Evolutionary conservation across 2,113 vertebrate genomes (phyloP).

Genomic region (Mobula hypostoma): DNA sequence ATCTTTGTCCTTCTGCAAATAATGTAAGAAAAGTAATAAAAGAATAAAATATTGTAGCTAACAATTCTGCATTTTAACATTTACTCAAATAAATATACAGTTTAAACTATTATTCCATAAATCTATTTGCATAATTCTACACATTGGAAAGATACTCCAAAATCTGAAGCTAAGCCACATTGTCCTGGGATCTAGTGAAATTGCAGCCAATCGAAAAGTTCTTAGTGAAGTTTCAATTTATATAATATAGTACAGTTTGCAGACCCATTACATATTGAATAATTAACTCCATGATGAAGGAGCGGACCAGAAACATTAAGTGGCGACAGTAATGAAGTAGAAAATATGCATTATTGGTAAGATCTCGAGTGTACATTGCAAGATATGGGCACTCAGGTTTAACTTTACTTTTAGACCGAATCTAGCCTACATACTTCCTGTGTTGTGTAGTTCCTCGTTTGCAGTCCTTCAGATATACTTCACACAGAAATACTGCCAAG

Average conservation of each 20-base stretch:
- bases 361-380: not conserved
- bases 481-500: conserved; percentile 23
- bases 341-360: conserved; percentile 20
- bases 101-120: not conserved
- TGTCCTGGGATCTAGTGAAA: too few species aligned
- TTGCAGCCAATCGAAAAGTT: not conserved
- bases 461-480: conserved; percentile 26
- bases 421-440: conserved; percentile 15
- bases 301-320: not conserved
- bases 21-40: not conserved
- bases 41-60: not conserved
- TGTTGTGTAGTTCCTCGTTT: conserved; percentile 22
- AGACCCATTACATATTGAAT: not conserved
- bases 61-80: not conserved
- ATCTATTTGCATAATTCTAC: not conserved
- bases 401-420: conserved; percentile 5
- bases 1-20: not conserved
- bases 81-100: not conserved
- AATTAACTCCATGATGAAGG: not conserved
- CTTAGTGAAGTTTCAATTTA: not conserved
- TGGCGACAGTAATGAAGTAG: conserved; percentile 22
- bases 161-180: too few species aligned
- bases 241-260: not conserved
- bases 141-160: too few species aligned
- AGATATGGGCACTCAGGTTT: conserved; percentile 24